Percentiles rank a stretch among this genome's conserved stretches.
Evolutionary conservation across 2,797 vertebrate species (phyloP).

Genomic region (Pseudomugil tenellus): DNA sequence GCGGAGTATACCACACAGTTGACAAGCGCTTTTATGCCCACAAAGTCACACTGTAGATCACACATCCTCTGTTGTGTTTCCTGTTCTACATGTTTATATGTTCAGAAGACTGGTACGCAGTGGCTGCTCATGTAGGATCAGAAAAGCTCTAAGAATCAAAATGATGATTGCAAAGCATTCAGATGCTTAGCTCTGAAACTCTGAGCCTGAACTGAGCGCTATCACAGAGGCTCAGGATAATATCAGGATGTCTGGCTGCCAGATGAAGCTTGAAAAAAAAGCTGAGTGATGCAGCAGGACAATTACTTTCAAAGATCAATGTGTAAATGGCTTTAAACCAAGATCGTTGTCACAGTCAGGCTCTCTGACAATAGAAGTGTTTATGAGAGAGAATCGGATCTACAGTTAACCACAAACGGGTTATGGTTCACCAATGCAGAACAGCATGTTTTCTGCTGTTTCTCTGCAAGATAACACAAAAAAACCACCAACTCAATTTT

Average conservation of each 20-base stretch:
- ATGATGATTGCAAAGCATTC: not conserved
- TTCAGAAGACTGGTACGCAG: not conserved
- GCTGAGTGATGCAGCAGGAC: conserved; percentile 2
- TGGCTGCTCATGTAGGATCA: not conserved
- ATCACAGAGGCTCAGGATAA: not conserved
- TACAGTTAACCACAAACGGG: conserved; percentile 17
- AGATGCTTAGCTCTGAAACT: not conserved
- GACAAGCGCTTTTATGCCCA: not conserved
- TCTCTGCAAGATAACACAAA: not conserved
- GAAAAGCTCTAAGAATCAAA: conserved; percentile 6
- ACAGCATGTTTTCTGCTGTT: not conserved
- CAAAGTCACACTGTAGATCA: conserved; percentile 10
- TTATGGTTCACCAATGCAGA: not conserved
- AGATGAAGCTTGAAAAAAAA: conserved; percentile 3
- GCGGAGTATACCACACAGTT: not conserved
- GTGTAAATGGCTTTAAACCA: not conserved
- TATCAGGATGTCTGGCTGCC: conserved; percentile 3
- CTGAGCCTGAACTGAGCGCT: not conserved
- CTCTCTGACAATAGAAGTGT: not conserved
- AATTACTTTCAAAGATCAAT: not conserved
- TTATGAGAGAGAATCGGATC: not conserved
- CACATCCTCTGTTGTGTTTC: conserved; percentile 35
- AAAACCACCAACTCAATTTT: not conserved
- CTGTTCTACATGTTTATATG: conserved; percentile 30
- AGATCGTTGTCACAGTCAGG: not conserved